Evolutionary conservation across 1,140 invertebrate species (phyloP), one percentile per base, ranked within the genome.

Genomic region (Nebria ingens): DNA sequence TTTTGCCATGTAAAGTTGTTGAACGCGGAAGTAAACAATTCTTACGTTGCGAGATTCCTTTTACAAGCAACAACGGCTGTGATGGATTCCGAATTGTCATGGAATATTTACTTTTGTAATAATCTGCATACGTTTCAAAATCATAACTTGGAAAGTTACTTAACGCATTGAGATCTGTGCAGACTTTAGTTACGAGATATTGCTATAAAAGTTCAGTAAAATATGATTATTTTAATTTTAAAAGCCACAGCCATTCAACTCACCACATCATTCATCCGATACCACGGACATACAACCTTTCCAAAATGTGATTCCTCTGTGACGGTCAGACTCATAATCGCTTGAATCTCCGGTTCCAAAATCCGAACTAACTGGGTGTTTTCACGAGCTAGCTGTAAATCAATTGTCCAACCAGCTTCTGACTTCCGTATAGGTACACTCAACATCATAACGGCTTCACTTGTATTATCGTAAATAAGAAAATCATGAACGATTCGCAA

Each of bases 41-140:
- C 1, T 91, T 69, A 57, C 85, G 77, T 2, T 76, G 79, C 0
- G 90, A 87, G 3, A 94, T 81, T 42, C 86, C 80, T 69, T 91
- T 88, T 0, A 98, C 97, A 75, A 95, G 90, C 0, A 99, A 65
- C 53, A 99, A 68, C 11, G 89, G 88, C 67, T 97, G 92, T 1
- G 78, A 70, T 13, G 70, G 61, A 64, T 93, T 84, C 21, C 81
- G 72, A 23, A 97, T 82, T 1, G 67, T 64, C 1, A 87, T 67
- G 12, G 81, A 71, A 70, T 97, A 95, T 66, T 93, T 95, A 13
- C 76, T 73, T 1, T 74, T 66, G 65, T 89, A 98, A 65, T 98
- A 99, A 20, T 88, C 75, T 9, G 77, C 76, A 66, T 91, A 98
- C 0, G 83, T 84, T 13, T 72, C 68, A 64, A 81, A 92, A 0